These are phyloP conservation scores for Ecliptopera silaceata DNA, from an alignment of 2,888 invertebrate genomes.

Conservation along the genomic window DNA sequence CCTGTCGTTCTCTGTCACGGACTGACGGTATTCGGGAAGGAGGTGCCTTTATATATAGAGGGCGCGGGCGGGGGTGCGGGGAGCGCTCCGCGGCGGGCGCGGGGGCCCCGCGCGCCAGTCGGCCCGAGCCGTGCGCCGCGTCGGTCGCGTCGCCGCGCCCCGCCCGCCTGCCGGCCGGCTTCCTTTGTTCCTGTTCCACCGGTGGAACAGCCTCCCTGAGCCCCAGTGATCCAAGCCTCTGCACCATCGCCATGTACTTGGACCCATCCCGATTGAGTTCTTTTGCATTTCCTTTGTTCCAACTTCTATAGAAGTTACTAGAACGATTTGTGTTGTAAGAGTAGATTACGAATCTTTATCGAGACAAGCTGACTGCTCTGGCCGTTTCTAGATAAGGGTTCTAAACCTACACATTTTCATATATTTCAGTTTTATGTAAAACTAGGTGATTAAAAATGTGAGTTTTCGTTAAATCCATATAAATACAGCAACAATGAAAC, in stretches of 20 bases:
- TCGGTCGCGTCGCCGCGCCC: constrained; percentile 54
- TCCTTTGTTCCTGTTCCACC: constrained; percentile 69
- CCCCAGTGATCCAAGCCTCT: constrained; percentile 9
- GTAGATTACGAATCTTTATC: constrained; percentile 38
- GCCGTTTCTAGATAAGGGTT: constrained; percentile 30
- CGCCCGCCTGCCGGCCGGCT: constrained; percentile 72
- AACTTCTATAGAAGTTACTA: constrained; percentile 38
- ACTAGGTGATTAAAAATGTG: constrained; percentile 18
- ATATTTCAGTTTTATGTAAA: constrained; percentile 27
- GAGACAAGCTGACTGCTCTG: constrained; percentile 36
- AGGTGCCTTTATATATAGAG: constrained; percentile 73
- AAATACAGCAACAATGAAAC: background rate
- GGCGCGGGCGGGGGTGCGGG: constrained; percentile 66
- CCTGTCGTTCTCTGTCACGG: constrained; percentile 78
- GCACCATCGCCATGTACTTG: background rate
- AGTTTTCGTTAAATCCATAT: constrained; percentile 10
- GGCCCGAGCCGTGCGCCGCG: constrained; percentile 50
- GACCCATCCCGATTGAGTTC: background rate
- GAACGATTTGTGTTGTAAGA: constrained; percentile 41
- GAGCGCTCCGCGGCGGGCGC: constrained; percentile 64
- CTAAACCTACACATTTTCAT: constrained; percentile 25
- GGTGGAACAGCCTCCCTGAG: constrained; percentile 32
- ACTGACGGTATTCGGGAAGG: constrained; percentile 72
- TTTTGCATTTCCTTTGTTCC: constrained; percentile 26
- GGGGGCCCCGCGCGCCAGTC: constrained; percentile 77